Base-by-base conservation (phyloP, 2,888 invertebrate species). In the Cacoxenus indagator region DNA sequence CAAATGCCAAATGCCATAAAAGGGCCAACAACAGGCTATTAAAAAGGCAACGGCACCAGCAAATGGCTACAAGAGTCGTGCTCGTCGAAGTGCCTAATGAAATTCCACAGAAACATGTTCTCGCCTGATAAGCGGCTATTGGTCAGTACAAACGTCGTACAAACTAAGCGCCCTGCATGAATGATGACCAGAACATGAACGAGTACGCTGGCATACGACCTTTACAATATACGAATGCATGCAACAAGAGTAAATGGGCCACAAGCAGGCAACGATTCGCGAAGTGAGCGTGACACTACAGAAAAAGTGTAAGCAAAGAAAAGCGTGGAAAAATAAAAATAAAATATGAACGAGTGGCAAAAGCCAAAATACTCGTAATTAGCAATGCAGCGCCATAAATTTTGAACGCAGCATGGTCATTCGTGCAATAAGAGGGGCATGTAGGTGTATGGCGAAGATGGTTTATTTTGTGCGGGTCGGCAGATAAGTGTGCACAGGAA, bases 121-220 rank as follows among this genome's bases (percentile, higher is more conserved):
- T 83, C 84, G 83, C 84, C 83, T 84, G 83, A 83, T 83, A 83
- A 84, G 83, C 73, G 70, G 65, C 77, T 82, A 83, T 84, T 83
- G 84, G 81, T 83, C 77, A 84, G 74, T 76, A 9, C 9, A 22
- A 5, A n/a, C 62, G 70, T 66, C 46, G 62, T 54, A 62, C 27
- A 65, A 24, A 55, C 27, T 24, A 55, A 55, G 24, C 26, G 14
- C 4, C 24, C 6, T 55, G 17, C 37, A 31, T 14, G 61, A 43
- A 61, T 37, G 27, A 51, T 17, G 17, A 48, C 48, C n/a, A 48
- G 17, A 19, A 48, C 48, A 48, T 9, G 3, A 48, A 48, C 48
- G 19, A 48, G 6, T 17, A 48, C 19, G 48, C 59, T 45, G 67
- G 72, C 78, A 5, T 43, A 43, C n/a, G 45, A 24, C n/a, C 14